Conservation (phyloP, 2,888 invertebrate genomes). For the Epinotia nisella region DNA sequence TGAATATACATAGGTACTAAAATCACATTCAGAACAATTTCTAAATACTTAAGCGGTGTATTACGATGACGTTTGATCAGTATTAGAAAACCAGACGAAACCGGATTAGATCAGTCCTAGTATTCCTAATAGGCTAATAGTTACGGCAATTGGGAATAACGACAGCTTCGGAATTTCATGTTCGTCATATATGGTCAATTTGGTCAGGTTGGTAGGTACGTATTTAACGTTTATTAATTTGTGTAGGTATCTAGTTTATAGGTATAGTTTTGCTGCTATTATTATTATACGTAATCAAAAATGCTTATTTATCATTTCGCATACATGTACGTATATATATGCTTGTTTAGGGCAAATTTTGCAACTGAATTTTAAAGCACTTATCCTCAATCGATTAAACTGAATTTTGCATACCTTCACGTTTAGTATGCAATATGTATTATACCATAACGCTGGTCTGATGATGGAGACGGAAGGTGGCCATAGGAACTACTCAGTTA, state of each 20-base stretch:
- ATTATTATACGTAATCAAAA: not conserved
- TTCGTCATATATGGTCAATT: slow-evolving; percentile 48
- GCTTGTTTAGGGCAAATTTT: too few relatives aligned
- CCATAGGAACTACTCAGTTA: too few relatives aligned
- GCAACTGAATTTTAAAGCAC: too few relatives aligned
- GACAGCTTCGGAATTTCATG: slow-evolving; percentile 55
- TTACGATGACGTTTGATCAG: slow-evolving; percentile 3
- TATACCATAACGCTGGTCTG: too few relatives aligned
- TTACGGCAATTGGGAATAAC: slow-evolving; percentile 62
- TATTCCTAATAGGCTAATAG: slow-evolving; percentile 44
- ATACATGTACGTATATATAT: too few relatives aligned
- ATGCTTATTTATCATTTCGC: not conserved
- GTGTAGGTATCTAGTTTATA: not conserved
- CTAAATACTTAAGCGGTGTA: not conserved
- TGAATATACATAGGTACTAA: too few relatives aligned
- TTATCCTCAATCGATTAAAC: too few relatives aligned
- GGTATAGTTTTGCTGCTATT: not conserved
- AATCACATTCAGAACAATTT: too few relatives aligned
- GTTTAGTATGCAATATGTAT: too few relatives aligned
- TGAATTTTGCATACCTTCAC: too few relatives aligned
- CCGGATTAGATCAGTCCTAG: slow-evolving; percentile 22
- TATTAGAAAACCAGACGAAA: slow-evolving; percentile 7
- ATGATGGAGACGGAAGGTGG: too few relatives aligned
- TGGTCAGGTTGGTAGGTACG: not conserved
- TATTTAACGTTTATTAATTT: not conserved